These are phyloP conservation scores for Jordanella pulchra DNA, from an alignment of 2,797 vertebrate genomes.

Conservation along the genomic window DNA sequence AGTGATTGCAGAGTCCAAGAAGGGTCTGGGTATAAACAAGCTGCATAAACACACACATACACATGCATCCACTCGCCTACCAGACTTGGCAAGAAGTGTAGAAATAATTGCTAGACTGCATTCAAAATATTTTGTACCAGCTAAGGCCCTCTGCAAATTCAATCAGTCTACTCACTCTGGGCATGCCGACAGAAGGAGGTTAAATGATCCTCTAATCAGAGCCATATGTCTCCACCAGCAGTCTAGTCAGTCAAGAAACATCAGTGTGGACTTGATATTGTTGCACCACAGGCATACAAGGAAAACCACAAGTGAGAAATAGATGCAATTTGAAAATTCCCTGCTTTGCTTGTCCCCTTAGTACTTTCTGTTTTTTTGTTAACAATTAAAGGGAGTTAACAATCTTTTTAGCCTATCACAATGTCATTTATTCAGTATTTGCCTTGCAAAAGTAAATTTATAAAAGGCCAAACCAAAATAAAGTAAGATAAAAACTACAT, in stretches of 20 bases:
- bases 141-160: slow-evolving; percentile 75
- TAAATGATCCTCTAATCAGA: slow-evolving; percentile 78
- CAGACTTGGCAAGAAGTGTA: slow-evolving; percentile 59
- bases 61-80: slow-evolving; percentile 33
- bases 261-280: slow-evolving; percentile 61
- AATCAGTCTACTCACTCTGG: slow-evolving; percentile 78
- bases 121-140: slow-evolving; percentile 78
- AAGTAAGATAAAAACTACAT: neutral
- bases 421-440: slow-evolving; percentile 5
- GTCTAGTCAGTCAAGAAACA: slow-evolving; percentile 66
- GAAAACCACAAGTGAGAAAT: slow-evolving; percentile 56
- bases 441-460: neutral
- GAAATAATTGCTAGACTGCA: slow-evolving; percentile 75
- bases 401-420: slow-evolving; percentile 11
- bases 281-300: slow-evolving; percentile 48
- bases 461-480: neutral
- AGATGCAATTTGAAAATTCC: slow-evolving; percentile 31
- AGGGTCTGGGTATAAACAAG: slow-evolving; percentile 48
- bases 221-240: slow-evolving; percentile 77
- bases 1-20: slow-evolving; percentile 43
- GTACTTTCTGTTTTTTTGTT: slow-evolving; percentile 9
- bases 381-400: slow-evolving; percentile 9
- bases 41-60: slow-evolving; percentile 15
- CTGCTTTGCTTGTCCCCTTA: slow-evolving; percentile 16
- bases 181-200: slow-evolving; percentile 72